phyloP scores from a whole-genome alignment of 2,797 vertebrate species.

The Melanotaenia boesemani region DNA sequence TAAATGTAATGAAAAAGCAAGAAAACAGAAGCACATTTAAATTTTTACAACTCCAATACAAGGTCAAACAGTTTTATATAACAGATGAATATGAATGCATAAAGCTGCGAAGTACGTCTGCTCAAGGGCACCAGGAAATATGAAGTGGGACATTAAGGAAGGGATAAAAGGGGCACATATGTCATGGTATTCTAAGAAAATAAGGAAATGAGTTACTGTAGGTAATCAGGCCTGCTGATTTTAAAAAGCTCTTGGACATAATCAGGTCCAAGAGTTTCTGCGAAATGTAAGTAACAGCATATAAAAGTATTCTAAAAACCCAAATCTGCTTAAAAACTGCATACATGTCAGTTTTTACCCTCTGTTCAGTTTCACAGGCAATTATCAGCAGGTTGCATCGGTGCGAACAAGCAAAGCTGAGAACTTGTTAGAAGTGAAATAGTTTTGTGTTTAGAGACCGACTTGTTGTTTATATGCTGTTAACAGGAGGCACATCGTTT shows the following conservation, averaged over 20 bases:
- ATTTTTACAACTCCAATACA: not conserved
- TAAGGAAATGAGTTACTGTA: not conserved
- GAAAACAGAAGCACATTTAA: not conserved
- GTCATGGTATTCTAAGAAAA: not conserved
- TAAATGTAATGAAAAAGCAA: not conserved
- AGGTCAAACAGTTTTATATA: not conserved
- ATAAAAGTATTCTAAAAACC: too few relatives aligned
- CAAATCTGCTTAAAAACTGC: too few relatives aligned
- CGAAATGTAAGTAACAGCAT: too few relatives aligned
- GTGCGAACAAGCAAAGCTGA: too few relatives aligned
- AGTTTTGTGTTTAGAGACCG: slow-evolving; percentile 30
- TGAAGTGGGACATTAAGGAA: not conserved
- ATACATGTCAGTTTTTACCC: not conserved
- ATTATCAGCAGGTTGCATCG: not conserved
- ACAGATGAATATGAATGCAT: not conserved
- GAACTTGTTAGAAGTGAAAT: slow-evolving; percentile 2
- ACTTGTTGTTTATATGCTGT: slow-evolving; percentile 45
- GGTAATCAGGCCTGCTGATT: not conserved
- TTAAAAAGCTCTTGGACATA: not conserved
- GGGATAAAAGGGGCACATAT: accelerated
- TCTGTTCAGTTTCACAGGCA: not conserved
- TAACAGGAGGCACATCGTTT: slow-evolving; percentile 53
- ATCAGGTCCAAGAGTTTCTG: not conserved
- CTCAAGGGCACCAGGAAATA: not conserved
- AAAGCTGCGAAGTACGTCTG: not conserved